A percentile compares a stretch with the other conserved stretches of the same genome.
Conservation (phyloP, 2,797 vertebrate species). For the Pseudopleuronectes americanus region DNA sequence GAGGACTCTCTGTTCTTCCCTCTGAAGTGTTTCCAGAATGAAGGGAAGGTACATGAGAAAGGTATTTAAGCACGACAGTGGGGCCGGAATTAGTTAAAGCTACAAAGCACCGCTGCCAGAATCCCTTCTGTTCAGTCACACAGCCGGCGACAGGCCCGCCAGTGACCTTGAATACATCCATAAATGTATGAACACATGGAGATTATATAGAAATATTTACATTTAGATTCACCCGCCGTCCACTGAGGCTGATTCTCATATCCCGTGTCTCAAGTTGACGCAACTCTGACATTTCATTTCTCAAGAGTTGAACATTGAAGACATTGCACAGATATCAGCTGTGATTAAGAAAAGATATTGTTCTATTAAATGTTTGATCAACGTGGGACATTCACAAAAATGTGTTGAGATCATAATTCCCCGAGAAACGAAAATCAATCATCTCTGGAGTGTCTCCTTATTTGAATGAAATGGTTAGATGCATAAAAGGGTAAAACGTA, state of each 20-base stretch:
- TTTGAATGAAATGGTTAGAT: no score
- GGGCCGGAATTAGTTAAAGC: conserved; percentile 74
- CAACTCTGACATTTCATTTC: conserved; percentile 49
- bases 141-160: conserved; percentile 40
- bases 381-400: conserved; percentile 21
- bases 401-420: neutral
- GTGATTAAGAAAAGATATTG: conserved; percentile 25
- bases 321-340: neutral
- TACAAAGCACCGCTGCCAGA: conserved; percentile 71
- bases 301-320: conserved; percentile 15
- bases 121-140: conserved; percentile 66
- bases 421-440: no score
- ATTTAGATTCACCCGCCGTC: conserved; percentile 64
- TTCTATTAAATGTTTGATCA: conserved; percentile 23
- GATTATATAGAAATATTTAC: conserved; percentile 69
- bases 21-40: conserved; percentile 71
- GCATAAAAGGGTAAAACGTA: no score
- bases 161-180: conserved; percentile 75
- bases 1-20: conserved; percentile 51
- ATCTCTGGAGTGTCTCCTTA: no score
- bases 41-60: conserved; percentile 69
- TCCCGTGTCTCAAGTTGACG: conserved; percentile 34
- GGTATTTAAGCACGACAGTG: conserved; percentile 77
- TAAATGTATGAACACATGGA: conserved; percentile 76
- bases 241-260: conserved; percentile 29